Evolutionary conservation across 2,888 invertebrate species (phyloP).

Genomic region (Leucoptera coffeella): DNA sequence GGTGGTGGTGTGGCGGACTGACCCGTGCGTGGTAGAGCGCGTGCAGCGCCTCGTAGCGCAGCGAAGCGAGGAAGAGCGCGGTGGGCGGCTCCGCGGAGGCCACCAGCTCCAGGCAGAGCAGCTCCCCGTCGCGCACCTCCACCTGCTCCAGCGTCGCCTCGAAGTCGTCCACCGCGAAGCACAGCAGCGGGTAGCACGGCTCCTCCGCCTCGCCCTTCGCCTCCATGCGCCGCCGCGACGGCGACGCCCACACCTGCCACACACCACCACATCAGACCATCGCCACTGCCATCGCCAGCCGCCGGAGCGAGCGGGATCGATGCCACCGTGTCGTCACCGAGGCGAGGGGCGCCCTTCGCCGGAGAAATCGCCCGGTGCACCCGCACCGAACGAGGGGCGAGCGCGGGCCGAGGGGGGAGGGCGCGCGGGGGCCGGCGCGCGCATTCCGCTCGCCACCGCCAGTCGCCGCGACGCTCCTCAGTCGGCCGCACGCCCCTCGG

Average conservation of each 20-base stretch:
- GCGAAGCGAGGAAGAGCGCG: slow-evolving; percentile 93
- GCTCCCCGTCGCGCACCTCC: slow-evolving; percentile 94
- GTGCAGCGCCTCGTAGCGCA: slow-evolving; percentile 94
- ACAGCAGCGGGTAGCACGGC: slow-evolving; percentile 98
- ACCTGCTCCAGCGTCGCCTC: slow-evolving; percentile 89
- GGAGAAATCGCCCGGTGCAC: background rate
- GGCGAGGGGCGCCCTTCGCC: background rate
- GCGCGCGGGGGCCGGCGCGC: slow-evolving; percentile 8
- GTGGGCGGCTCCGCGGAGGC: slow-evolving; percentile 76
- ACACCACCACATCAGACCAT: slow-evolving; percentile 1
- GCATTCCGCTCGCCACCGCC: no score
- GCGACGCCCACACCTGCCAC: slow-evolving; percentile 86
- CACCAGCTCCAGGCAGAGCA: slow-evolving; percentile 97
- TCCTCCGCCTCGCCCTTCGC: slow-evolving; percentile 97
- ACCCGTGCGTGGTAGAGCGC: slow-evolving; percentile 95
- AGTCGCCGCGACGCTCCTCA: no score
- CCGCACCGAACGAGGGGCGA: slow-evolving; percentile 10
- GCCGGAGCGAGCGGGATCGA: background rate
- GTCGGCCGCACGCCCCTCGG: no score
- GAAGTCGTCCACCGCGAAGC: slow-evolving; percentile 99
- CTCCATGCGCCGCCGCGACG: slow-evolving; percentile 94
- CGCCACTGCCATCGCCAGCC: no score
- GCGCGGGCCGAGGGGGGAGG: slow-evolving; percentile 9
- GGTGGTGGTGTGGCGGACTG: slow-evolving; percentile 20
- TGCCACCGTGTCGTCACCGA: background rate